Conservation (phyloP, 2,797 vertebrate genomes). For the Bradypodion pumilum region DNA sequence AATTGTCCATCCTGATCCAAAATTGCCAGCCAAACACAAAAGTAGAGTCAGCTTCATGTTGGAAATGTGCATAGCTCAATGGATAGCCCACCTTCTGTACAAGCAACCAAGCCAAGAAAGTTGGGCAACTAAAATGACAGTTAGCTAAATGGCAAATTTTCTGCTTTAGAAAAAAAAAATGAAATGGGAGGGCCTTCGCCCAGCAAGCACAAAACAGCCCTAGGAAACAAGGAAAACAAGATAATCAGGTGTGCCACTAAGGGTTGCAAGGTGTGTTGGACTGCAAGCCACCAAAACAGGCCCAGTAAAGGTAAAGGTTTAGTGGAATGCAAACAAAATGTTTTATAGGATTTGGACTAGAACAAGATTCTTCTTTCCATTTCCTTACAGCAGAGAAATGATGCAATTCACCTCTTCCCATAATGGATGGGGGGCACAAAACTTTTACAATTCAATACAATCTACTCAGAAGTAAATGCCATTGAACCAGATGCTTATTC, state of each 20-base stretch:
- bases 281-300: background rate
- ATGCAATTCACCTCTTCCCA: background rate
- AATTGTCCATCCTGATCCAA: background rate
- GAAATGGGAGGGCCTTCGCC: background rate
- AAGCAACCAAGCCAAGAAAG: background rate
- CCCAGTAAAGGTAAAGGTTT: background rate
- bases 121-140: background rate
- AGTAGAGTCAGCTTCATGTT: constrained; percentile 12
- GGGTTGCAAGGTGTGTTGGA: background rate
- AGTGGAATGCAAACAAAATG: background rate
- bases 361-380: background rate
- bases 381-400: background rate
- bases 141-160: background rate
- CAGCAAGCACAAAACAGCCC: background rate
- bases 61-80: background rate
- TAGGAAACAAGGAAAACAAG: constrained; percentile 1
- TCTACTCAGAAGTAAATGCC: background rate
- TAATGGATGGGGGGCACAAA: no score
- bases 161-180: background rate
- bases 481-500: no score
- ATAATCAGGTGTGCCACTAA: background rate
- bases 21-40: constrained; percentile 5
- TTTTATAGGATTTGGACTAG: background rate
- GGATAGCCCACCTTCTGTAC: background rate
- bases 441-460: background rate